Evolutionary conservation across 2,113 vertebrate species (phyloP).

Genomic region (Oreochromis tanganicae): DNA sequence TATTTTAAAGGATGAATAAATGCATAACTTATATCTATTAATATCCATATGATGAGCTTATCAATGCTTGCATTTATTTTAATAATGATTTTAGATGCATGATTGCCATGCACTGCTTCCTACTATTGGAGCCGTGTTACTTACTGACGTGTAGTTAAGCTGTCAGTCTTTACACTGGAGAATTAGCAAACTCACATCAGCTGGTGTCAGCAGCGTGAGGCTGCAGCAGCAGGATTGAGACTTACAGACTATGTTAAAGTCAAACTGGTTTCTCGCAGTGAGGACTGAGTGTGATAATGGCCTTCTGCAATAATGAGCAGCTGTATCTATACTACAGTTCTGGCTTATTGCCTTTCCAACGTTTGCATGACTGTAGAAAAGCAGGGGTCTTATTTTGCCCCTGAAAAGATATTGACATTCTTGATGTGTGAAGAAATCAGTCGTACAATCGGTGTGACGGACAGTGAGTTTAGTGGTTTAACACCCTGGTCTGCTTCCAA

Average conservation of each 20-base stretch:
- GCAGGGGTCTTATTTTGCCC: neutral
- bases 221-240: neutral
- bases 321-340: neutral
- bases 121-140: neutral
- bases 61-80: neutral
- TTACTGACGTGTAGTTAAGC: neutral
- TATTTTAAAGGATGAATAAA: neutral
- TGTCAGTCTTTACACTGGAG: neutral
- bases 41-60: neutral
- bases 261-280: neutral
- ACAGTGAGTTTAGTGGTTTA: neutral
- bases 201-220: neutral
- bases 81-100: neutral
- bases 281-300: neutral
- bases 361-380: neutral
- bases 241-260: neutral
- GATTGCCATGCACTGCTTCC: neutral
- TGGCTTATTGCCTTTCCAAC: neutral
- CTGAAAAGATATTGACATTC: neutral
- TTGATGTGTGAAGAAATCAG: neutral
- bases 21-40: neutral
- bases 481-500: slow-evolving; percentile 44
- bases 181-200: neutral
- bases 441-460: neutral
- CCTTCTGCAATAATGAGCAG: neutral